Conservation (phyloP, 1,140 invertebrate genomes). For the Conus ventricosus region DNA sequence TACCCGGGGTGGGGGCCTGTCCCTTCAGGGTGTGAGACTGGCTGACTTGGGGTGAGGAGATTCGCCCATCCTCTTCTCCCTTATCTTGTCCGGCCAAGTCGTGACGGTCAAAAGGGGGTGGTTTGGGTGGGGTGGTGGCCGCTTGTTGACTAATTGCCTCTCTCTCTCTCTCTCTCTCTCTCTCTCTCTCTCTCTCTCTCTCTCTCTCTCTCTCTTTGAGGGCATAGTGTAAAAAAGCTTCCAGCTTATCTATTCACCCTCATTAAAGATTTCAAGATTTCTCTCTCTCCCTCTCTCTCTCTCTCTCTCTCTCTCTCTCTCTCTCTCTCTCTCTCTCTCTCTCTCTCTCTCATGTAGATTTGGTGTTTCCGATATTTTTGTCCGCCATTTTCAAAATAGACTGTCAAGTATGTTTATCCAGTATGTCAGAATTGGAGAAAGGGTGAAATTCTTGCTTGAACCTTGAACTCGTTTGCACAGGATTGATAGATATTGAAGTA, state of each 20-base stretch:
- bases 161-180: conserved; percentile 2
- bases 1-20: background rate
- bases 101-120: no score
- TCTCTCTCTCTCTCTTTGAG: background rate
- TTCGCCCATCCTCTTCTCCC: background rate
- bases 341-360: background rate
- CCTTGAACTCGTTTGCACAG: no score
- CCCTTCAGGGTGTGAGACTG: background rate
- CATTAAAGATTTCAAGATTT: no score
- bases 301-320: conserved; percentile 16
- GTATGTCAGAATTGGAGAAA: no score
- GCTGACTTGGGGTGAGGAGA: background rate
- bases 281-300: background rate
- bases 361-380: no score
- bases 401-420: no score
- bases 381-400: no score
- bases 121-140: no score
- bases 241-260: no score
- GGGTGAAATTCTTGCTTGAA: no score
- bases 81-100: background rate
- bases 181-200: conserved; percentile 4
- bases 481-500: no score
- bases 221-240: background rate
- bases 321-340: background rate
- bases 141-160: background rate